These are phyloP conservation scores for Pediacus dermestoides DNA, from an alignment of 2,888 invertebrate genomes.

Conservation along the genomic window DNA sequence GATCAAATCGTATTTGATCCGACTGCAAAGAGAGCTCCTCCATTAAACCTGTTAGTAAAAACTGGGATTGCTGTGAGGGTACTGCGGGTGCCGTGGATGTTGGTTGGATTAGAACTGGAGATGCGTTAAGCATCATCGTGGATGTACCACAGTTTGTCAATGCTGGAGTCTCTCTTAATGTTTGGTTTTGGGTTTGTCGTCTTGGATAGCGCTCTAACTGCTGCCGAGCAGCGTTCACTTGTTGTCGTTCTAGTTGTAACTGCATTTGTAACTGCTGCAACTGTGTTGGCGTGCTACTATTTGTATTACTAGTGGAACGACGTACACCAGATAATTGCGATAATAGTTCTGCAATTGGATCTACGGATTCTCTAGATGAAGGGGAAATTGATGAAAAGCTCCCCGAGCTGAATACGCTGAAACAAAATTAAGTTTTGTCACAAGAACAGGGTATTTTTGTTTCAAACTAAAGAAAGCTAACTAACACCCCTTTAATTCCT, in stretches of 20 bases:
- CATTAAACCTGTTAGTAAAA: conserved; percentile 43
- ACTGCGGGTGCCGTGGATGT: conserved; percentile 39
- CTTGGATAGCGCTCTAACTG: conserved; percentile 86
- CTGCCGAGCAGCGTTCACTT: conserved; percentile 81
- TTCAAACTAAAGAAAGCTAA: conserved; percentile 2
- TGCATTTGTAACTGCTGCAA: conserved; percentile 95
- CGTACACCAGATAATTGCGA: conserved; percentile 94
- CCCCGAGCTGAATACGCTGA: conserved; percentile 65
- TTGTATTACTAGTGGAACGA: conserved; percentile 58
- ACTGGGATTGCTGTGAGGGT: conserved; percentile 43
- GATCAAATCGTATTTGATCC: conserved; percentile 60
- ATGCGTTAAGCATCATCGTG: conserved; percentile 44
- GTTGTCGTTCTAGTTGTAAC: conserved; percentile 84
- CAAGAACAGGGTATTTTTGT: conserved; percentile 12
- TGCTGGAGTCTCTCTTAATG: conserved; percentile 34
- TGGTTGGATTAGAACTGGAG: conserved; percentile 42
- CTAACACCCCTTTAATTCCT: too few relatives aligned
- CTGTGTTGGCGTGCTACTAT: conserved; percentile 67
- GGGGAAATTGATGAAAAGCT: conserved; percentile 81
- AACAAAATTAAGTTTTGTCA: conserved; percentile 32
- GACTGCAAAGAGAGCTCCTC: conserved; percentile 57
- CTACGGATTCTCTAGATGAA: conserved; percentile 88
- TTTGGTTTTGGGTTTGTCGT: conserved; percentile 64
- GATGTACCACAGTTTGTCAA: conserved; percentile 36
- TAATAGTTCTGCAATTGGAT: conserved; percentile 93